Base-by-base conservation (phyloP, 2,888 invertebrate species). In the Sepiola atlantica region DNA sequence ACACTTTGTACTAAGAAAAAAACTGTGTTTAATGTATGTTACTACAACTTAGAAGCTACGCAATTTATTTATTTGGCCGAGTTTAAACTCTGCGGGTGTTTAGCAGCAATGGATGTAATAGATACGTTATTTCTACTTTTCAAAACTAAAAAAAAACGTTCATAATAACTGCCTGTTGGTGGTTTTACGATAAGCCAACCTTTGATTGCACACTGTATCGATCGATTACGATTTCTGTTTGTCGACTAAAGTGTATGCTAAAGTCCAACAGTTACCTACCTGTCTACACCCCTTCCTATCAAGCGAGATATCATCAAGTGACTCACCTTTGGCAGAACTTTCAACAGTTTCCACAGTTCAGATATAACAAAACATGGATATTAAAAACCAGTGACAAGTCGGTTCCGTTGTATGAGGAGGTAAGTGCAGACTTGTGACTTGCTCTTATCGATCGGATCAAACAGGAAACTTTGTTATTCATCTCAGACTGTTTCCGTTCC, bases 311-410 rank as follows among this genome's bases (percentile, higher is more conserved):
- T 77, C n/a, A n/a, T 77, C n/a, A 77, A 77, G 12, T 77, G 4
- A 77, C n/a, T n/a, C 77, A 77, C 77, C 77, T 77, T 77, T 18
- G 77, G n/a, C 77, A n/a, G n/a, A 77, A 77, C n/a, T n/a, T 77
- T 77, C 77, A 77, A 77, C 77, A 77, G 77, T 77, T 77, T n/a
- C 77, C 32, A 2, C 77, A n/a, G n/a, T 77, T 77, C n/a, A 77
- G n/a, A 77, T 77, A 77, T 77, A 77, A 77, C 77, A n/a, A 77
- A 77, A n/a, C n/a, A 14, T 77, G 77, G 77, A n/a, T 14, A 77
- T 77, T 77, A 28, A 77, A 77, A 77, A 1, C n/a, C 28, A n/a
- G 28, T 77, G 77, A 77, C 32, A n/a, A n/a, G 77, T 77, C 77
- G 77, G 77, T 77, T 77, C n/a, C n/a, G 77, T n/a, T n/a, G 16